Percentiles rank a stretch among this genome's conserved stretches.
phyloP scores from a whole-genome alignment of 1,140 invertebrate genomes.

The Ips nitidus region DNA sequence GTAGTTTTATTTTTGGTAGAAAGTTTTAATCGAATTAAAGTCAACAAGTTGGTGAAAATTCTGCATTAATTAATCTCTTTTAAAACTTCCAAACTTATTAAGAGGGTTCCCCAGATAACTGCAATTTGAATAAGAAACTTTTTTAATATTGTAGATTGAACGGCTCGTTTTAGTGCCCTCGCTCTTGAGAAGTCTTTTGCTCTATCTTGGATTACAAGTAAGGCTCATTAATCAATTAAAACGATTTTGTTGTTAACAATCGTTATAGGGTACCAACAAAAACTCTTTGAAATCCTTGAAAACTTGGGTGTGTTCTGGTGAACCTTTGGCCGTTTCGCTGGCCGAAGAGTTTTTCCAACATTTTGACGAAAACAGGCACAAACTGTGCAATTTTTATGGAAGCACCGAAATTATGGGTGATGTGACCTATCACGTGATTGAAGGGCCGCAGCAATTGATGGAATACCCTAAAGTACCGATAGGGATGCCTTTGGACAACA shows the following conservation, averaged over 20 bases:
- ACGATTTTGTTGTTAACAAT: slow-evolving; percentile 6
- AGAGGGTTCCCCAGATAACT: background rate
- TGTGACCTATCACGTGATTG: slow-evolving; percentile 68
- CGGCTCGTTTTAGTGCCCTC: slow-evolving; percentile 82
- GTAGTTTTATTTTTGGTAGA: slow-evolving; percentile 5
- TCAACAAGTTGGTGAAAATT: background rate
- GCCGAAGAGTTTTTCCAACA: slow-evolving; percentile 72
- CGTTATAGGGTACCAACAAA: slow-evolving; percentile 43
- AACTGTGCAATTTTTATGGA: slow-evolving; percentile 84
- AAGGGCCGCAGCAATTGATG: slow-evolving; percentile 58
- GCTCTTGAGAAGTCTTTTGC: slow-evolving; percentile 71
- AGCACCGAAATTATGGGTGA: slow-evolving; percentile 87
- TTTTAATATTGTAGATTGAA: slow-evolving; percentile 60
- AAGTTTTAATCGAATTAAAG: background rate
- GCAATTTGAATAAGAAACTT: slow-evolving; percentile 19
- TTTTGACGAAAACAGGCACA: slow-evolving; percentile 62
- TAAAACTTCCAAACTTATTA: background rate
- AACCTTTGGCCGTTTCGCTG: slow-evolving; percentile 67
- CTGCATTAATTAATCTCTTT: background rate
- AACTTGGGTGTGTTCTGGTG: slow-evolving; percentile 83
- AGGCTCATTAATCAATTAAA: slow-evolving; percentile 19
- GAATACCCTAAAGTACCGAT: slow-evolving; percentile 74
- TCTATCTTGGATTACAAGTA: slow-evolving; percentile 56
- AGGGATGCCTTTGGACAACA: slow-evolving; percentile 79
- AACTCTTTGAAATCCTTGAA: slow-evolving; percentile 59